A percentile compares a stretch with the other conserved stretches of the same genome.
phyloP scores from a whole-genome alignment of 2,113 vertebrate genomes.

The Lasiurus cinereus region DNA sequence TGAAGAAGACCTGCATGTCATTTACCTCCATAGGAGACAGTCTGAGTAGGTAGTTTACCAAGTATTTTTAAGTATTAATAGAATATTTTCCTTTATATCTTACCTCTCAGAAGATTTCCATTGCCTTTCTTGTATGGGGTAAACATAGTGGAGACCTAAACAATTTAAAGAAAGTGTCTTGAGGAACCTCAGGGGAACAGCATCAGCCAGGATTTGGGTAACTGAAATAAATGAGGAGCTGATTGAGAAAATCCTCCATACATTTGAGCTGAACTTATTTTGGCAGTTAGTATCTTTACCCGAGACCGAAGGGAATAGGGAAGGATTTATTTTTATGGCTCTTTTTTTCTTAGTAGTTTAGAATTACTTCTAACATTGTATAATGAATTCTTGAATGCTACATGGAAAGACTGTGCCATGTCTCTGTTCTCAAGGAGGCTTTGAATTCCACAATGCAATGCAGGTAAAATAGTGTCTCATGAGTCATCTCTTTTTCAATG shows the following conservation, averaged over 20 bases:
- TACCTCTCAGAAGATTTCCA: neutral
- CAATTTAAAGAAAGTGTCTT: neutral
- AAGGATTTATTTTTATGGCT: slow-evolving; percentile 12
- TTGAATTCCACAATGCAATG: neutral
- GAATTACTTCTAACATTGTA: slow-evolving; percentile 45
- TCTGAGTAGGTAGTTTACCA: neutral
- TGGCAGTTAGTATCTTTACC: slow-evolving; percentile 38
- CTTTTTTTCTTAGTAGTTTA: slow-evolving; percentile 3
- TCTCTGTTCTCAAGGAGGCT: neutral
- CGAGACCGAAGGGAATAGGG: neutral
- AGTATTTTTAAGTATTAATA: slow-evolving; percentile 50
- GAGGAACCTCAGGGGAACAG: neutral
- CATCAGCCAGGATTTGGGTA: neutral
- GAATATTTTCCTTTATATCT: neutral
- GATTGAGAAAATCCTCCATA: neutral
- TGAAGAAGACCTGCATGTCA: neutral
- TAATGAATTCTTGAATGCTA: neutral
- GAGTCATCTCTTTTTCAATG: neutral
- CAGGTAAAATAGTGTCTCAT: neutral
- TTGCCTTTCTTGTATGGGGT: neutral
- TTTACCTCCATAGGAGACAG: neutral
- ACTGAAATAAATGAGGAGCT: neutral
- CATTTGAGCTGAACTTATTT: neutral
- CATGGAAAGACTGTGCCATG: neutral
- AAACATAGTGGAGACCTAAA: neutral